Evolutionary conservation across 1,140 invertebrate species (phyloP), one percentile per base, ranked within the genome.

Genomic region (Vollenhovia emeryi): DNA sequence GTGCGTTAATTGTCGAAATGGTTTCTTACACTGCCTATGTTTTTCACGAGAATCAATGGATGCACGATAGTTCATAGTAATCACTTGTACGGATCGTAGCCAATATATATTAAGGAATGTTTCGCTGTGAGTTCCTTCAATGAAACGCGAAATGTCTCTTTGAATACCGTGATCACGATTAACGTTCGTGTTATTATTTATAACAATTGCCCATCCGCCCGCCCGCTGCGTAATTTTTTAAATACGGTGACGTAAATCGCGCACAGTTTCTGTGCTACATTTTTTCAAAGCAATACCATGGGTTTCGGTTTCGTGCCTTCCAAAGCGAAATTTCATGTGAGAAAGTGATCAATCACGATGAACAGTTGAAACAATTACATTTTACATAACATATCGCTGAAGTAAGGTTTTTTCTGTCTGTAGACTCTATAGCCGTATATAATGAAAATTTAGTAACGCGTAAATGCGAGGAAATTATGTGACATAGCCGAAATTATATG

Each of bases 311-410:
- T 90, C 88, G 87, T 87, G 88, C 86, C 89, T 90, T 78, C 82
- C 24, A 60, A 36, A 45, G 43, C 11, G n/a, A 82, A 71, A 69
- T 62, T 69, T 74, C 50, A 82, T 69, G n/a, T 18, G 64, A 57
- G 48, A 84, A 50, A 76, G 55, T 71, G 50, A 48, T 57, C 52
- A 50, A 85, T 52, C 52, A 60, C 55, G 43, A 60, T 50, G 15
- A 84, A 66, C 57, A 59, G 73, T 89, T 78, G 57, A 79, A 89
- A 71, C 36, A 57, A 82, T 82, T 80, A 79, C 86, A 86, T 74
- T 89, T 90, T 84, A 84, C 68, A 87, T 89, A 86, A 90, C 89
- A 90, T 90, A 90, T 90, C 89, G 89, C 86, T 82, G 73, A 68
- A 55, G 68, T 75, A 86, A 66, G 55, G 30, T 59, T 75, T 86